Conservation (phyloP, 2,888 invertebrate species). For the Scelioninae gen. 1 region DNA sequence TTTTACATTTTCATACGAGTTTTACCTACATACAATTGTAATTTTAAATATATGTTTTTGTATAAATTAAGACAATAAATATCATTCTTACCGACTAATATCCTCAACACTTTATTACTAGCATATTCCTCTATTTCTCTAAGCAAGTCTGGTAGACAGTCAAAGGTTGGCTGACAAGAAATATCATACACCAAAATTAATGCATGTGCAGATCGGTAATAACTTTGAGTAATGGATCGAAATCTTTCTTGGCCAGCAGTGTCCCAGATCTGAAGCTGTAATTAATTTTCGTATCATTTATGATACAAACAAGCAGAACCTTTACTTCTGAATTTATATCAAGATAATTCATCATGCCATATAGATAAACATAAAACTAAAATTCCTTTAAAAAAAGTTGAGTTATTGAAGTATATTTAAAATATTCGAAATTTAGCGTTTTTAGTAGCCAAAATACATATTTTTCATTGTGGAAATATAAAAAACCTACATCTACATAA, state of each 20-base stretch:
- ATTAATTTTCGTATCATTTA: slow-evolving; percentile 29
- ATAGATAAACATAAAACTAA: too few species aligned
- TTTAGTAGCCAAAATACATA: too few species aligned
- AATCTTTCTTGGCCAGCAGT: slow-evolving; percentile 99
- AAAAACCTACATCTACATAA: too few species aligned
- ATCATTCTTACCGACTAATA: slow-evolving; percentile 92
- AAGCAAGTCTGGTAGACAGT: slow-evolving; percentile 98
- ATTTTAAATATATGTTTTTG: too few species aligned
- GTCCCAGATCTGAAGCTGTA: slow-evolving; percentile 98
- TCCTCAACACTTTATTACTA: slow-evolving; percentile 95
- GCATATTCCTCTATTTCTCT: slow-evolving; percentile 99
- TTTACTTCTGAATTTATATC: neutral
- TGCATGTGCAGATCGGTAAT: slow-evolving; percentile 98
- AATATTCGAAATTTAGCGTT: too few species aligned
- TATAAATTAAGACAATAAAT: neutral
- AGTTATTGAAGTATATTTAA: too few species aligned
- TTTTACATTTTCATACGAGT: too few species aligned
- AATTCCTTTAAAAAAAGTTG: too few species aligned
- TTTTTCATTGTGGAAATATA: too few species aligned
- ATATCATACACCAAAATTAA: slow-evolving; percentile 98
- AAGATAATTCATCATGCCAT: too few species aligned
- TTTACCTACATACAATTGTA: too few species aligned
- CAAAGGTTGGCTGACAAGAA: slow-evolving; percentile 98
- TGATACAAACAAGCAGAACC: neutral
- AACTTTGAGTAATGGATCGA: slow-evolving; percentile 98